phyloP scores from a whole-genome alignment of 2,113 vertebrate genomes.

The Cebidichthys violaceus region DNA sequence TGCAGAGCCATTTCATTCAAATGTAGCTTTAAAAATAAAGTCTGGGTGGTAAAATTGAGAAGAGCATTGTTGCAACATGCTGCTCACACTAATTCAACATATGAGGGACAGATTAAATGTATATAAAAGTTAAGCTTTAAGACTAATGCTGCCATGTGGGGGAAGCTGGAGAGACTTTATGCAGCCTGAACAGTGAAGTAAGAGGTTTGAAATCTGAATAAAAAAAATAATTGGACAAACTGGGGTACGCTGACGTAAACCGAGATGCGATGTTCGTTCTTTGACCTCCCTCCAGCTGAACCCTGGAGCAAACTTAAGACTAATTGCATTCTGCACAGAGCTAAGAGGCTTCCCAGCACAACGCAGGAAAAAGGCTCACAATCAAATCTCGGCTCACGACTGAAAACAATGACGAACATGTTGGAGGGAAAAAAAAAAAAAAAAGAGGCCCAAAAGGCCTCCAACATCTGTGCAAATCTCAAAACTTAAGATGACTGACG shows the following conservation, averaged over 20 bases:
- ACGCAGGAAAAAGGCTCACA: conserved; percentile 13
- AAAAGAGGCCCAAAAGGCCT: not conserved
- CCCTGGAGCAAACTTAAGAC: conserved; percentile 16
- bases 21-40: not conserved
- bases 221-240: not conserved
- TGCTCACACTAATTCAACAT: not conserved
- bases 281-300: not conserved
- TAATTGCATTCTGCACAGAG: conserved; percentile 39
- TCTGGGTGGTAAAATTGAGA: not conserved
- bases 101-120: not conserved
- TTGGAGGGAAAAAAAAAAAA: conserved; percentile 9
- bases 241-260: not conserved
- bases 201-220: not conserved
- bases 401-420: conserved; percentile 19
- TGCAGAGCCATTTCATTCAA: not conserved
- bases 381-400: conserved; percentile 27
- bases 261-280: conserved; percentile 24
- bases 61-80: not conserved
- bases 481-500: not conserved
- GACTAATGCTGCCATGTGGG: not conserved
- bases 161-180: not conserved
- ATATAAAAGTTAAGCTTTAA: not conserved
- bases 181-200: not conserved
- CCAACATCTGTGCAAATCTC: not conserved
- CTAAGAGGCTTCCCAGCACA: conserved; percentile 49